Conservation (phyloP, 2,113 vertebrate genomes). For the Psittacus erithacus region DNA sequence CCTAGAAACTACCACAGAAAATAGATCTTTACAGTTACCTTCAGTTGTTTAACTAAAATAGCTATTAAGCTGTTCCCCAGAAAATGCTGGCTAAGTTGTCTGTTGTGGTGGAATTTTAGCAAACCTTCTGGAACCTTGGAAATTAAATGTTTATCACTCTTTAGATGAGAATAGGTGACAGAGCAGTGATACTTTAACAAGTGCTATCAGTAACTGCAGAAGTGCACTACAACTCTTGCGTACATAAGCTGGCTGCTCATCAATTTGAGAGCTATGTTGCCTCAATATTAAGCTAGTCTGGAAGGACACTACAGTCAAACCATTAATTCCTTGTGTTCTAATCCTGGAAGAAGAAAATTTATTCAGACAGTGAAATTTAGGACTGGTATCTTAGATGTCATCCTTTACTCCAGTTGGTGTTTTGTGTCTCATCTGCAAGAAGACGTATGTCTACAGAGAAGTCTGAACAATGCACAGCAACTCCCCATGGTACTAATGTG, state of each 20-base stretch:
- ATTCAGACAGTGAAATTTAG: not conserved
- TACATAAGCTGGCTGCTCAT: not conserved
- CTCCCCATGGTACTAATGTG: rapidly evolving
- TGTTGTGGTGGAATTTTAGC: not conserved
- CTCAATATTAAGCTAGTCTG: not conserved
- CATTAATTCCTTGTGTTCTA: not conserved
- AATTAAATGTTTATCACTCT: not conserved
- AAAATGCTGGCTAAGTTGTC: not conserved
- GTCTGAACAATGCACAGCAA: not conserved
- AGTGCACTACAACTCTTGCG: not conserved
- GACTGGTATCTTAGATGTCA: not conserved
- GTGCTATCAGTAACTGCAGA: not conserved
- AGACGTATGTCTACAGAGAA: not conserved
- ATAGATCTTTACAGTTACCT: not conserved
- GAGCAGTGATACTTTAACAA: not conserved
- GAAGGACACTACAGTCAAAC: not conserved
- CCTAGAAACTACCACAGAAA: not conserved
- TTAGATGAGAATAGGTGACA: not conserved
- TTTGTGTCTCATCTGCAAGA: not conserved
- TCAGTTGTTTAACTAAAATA: not conserved
- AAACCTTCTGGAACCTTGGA: not conserved
- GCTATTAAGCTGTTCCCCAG: not conserved
- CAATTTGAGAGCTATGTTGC: not conserved
- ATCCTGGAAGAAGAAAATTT: not conserved
- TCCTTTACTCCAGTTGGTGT: not conserved